These are phyloP conservation scores for Synergus umbraculus DNA, from an alignment of 2,888 invertebrate genomes.

Conservation along the genomic window DNA sequence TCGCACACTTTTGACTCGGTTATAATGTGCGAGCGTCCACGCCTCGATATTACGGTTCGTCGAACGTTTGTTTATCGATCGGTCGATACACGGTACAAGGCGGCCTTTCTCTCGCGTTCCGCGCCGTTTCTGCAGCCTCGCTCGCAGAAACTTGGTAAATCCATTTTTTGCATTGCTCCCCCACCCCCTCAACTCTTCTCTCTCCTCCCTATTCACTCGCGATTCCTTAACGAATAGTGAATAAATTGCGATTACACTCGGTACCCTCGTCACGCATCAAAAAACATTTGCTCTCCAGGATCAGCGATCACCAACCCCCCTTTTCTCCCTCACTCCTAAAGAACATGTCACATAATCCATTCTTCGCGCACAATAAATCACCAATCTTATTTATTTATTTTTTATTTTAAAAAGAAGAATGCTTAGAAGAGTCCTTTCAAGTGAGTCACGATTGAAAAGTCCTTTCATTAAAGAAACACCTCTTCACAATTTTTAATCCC, in stretches of 20 bases:
- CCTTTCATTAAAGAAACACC: not conserved
- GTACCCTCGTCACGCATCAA: slow-evolving; percentile 23
- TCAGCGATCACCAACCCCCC: not conserved
- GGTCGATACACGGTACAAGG: slow-evolving; percentile 52
- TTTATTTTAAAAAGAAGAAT: not conserved
- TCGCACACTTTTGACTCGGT: slow-evolving; percentile 33
- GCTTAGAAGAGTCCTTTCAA: not conserved
- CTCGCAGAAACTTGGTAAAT: slow-evolving; percentile 58
- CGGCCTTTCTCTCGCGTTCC: slow-evolving; percentile 58
- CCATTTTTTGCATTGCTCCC: slow-evolving; percentile 51
- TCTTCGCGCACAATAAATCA: not conserved
- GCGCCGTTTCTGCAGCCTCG: slow-evolving; percentile 47
- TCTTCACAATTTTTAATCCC: not conserved
- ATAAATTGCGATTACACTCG: slow-evolving; percentile 39
- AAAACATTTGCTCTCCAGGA: slow-evolving; percentile 14
- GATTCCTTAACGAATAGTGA: slow-evolving; percentile 41
- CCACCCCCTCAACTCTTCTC: slow-evolving; percentile 25
- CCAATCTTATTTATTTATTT: not conserved
- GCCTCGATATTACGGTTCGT: slow-evolving; percentile 58
- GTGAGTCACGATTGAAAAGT: not conserved
- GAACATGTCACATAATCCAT: slow-evolving; percentile 24
- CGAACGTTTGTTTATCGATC: slow-evolving; percentile 60
- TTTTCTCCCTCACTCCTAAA: not conserved
- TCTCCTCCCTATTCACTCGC: slow-evolving; percentile 14
- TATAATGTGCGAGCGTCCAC: slow-evolving; percentile 46